These are phyloP conservation scores for Blastomussa wellsi DNA, from an alignment of 92 coral and sea anemone genomes.

Conservation along the genomic window DNA sequence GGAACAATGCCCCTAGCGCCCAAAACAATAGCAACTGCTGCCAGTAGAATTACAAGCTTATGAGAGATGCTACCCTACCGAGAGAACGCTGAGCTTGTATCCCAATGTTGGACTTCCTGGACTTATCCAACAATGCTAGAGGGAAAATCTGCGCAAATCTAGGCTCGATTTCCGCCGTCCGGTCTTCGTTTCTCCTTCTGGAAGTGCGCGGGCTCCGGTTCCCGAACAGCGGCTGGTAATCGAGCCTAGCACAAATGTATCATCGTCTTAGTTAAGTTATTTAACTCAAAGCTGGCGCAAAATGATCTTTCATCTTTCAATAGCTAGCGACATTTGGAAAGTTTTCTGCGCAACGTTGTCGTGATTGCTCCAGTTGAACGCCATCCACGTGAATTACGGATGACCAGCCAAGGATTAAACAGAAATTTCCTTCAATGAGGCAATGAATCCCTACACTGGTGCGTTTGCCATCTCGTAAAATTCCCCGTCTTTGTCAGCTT, in stretches of 20 bases:
- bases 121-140: neutral
- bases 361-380: neutral
- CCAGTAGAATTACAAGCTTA: too few relatives aligned
- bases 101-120: neutral
- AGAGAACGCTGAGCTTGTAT: too few relatives aligned
- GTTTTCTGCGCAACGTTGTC: neutral
- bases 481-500: conserved; percentile 48
- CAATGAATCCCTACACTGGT: neutral
- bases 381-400: neutral
- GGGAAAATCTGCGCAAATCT: neutral
- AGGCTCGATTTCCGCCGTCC: too few relatives aligned
- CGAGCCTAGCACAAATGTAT: neutral
- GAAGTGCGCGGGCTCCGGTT: too few relatives aligned
- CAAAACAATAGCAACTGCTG: too few relatives aligned
- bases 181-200: too few relatives aligned
- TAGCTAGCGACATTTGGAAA: neutral
- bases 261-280: neutral
- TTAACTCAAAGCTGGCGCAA: neutral
- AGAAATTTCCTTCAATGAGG: neutral
- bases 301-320: neutral
- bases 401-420: neutral
- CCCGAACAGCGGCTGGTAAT: too few relatives aligned
- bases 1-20: too few relatives aligned
- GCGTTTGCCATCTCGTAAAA: conserved; percentile 8
- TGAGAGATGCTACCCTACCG: too few relatives aligned